Conservation (phyloP, 35 echinoderm and acorn worm genomes). For the Ophiothrix spiculata region DNA sequence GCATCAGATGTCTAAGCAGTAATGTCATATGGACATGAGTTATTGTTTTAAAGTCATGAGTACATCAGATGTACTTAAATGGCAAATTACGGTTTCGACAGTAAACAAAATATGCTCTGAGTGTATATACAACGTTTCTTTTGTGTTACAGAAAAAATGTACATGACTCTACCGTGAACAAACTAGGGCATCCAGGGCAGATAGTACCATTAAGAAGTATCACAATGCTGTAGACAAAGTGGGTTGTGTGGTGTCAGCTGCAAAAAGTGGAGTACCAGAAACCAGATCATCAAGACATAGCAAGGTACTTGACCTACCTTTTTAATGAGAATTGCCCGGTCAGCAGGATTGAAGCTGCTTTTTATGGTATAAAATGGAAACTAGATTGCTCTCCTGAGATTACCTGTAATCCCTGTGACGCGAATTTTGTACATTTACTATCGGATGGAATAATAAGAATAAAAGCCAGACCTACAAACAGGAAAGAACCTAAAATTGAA, state of each 20-base stretch:
- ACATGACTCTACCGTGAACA: neutral
- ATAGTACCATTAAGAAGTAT: neutral
- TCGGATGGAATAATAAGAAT: neutral
- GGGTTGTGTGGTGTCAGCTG: neutral
- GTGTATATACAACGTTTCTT: neutral
- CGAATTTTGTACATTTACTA: neutral
- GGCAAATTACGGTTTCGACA: no score
- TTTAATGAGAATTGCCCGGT: neutral
- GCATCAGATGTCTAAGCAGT: neutral
- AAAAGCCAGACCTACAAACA: neutral
- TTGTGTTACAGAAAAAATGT: neutral
- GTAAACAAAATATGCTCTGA: no score
- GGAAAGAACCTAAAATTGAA: neutral
- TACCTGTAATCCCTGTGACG: neutral
- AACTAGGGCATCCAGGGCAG: neutral
- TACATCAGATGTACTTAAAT: no score
- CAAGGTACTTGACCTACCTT: neutral
- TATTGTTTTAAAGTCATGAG: no score
- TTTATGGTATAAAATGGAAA: constrained; percentile 4
- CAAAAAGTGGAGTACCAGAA: neutral
- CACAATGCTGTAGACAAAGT: neutral
- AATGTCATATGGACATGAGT: no score
- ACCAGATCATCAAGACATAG: neutral
- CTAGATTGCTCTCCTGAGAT: neutral
- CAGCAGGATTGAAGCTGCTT: neutral